phyloP scores from a whole-genome alignment of 2,888 invertebrate genomes.

The Orthonychiurus folsomi region DNA sequence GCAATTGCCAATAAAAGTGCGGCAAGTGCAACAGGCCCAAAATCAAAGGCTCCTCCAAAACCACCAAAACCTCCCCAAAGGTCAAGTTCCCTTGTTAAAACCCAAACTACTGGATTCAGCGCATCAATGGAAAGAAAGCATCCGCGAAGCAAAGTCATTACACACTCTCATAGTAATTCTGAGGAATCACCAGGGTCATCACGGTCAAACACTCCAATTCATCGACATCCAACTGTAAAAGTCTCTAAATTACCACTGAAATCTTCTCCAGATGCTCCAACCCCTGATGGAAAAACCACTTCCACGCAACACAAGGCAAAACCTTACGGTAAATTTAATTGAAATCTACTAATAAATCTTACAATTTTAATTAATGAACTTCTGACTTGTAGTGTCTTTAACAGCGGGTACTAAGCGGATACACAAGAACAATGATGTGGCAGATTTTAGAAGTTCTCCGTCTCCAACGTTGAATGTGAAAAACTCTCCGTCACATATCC shows the following conservation, averaged over 20 bases:
- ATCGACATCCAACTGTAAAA: slow-evolving; percentile 36
- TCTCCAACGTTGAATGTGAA: neutral
- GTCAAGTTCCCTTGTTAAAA: slow-evolving; percentile 21
- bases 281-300: slow-evolving; percentile 9
- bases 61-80: slow-evolving; percentile 35
- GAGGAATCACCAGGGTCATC: slow-evolving; percentile 14
- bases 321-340: slow-evolving; percentile 19
- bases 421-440: slow-evolving; percentile 17
- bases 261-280: slow-evolving; percentile 8
- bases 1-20: slow-evolving; percentile 16
- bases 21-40: neutral
- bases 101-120: slow-evolving; percentile 10
- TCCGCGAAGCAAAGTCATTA: neutral
- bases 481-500: neutral
- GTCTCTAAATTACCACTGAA: slow-evolving; percentile 35
- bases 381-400: slow-evolving; percentile 20
- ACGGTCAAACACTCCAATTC: slow-evolving; percentile 21
- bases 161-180: slow-evolving; percentile 11
- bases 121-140: neutral
- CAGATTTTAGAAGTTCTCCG: too few relatives aligned
- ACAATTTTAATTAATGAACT: too few relatives aligned
- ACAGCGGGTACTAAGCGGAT: slow-evolving; percentile 17
- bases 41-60: slow-evolving; percentile 25
- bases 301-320: slow-evolving; percentile 19
- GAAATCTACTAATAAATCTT: too few relatives aligned